phyloP scores from a whole-genome alignment of 2,113 vertebrate genomes.

The Eleginops maclovinus region DNA sequence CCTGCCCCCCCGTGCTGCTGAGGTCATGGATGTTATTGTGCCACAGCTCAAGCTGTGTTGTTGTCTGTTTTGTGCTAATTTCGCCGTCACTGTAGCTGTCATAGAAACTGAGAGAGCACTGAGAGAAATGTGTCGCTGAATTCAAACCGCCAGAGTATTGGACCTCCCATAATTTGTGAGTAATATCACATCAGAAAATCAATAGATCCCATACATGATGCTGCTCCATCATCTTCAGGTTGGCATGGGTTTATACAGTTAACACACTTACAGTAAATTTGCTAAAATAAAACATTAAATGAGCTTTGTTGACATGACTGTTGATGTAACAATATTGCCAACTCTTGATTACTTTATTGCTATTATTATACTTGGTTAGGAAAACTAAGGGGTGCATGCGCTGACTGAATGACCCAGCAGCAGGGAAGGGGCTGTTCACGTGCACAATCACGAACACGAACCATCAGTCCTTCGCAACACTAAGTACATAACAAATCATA shows the following conservation, averaged over 20 bases:
- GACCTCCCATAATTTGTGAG: slow-evolving; percentile 22
- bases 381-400: no score
- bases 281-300: not conserved
- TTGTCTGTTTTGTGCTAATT: slow-evolving; percentile 62
- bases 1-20: slow-evolving; percentile 1
- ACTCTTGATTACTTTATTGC: not conserved
- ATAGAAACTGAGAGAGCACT: slow-evolving; percentile 62
- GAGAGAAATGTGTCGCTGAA: slow-evolving; percentile 41
- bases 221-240: slow-evolving; percentile 5
- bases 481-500: not conserved
- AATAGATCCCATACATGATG: slow-evolving; percentile 2
- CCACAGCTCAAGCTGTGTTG: slow-evolving; percentile 45
- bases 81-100: slow-evolving; percentile 67
- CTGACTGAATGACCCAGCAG: no score
- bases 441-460: no score
- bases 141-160: slow-evolving; percentile 38
- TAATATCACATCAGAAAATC: slow-evolving; percentile 30
- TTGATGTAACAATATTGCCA: not conserved
- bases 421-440: no score
- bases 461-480: no score
- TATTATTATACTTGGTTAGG: no score
- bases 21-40: slow-evolving; percentile 41
- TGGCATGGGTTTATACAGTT: not conserved
- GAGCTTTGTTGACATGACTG: not conserved
- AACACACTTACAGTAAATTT: slow-evolving; percentile 5